Conservation (phyloP, 2,113 vertebrate species). For the Cromileptes altivelis region DNA sequence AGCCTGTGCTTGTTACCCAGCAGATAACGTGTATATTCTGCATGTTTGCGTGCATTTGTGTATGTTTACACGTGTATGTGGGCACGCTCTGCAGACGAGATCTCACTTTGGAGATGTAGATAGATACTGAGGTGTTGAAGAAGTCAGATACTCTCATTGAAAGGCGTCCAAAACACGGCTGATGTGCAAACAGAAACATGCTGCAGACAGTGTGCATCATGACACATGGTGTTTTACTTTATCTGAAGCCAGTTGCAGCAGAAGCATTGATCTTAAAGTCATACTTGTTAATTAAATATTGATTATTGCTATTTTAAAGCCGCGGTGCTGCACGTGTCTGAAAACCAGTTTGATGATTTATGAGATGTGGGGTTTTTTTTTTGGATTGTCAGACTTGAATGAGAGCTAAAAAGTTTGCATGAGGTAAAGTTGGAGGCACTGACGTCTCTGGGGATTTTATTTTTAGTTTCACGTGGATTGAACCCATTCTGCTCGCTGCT, state of each 20-base stretch:
- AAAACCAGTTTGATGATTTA: neutral
- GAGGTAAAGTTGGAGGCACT: neutral
- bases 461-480: conserved; percentile 44
- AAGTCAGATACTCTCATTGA: neutral
- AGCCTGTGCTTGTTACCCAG: neutral
- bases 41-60: neutral
- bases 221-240: neutral
- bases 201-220: neutral
- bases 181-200: conserved; percentile 19
- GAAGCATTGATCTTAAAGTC: conserved; percentile 40
- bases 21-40: neutral
- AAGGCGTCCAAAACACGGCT: neutral
- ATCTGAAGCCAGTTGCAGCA: neutral
- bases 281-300: conserved; percentile 54
- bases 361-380: neutral
- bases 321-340: conserved; percentile 21
- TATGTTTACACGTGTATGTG: neutral
- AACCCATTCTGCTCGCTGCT: conserved; percentile 1
- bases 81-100: neutral
- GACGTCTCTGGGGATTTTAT: conserved; percentile 26
- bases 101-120: neutral
- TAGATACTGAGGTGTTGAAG: neutral
- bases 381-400: neutral
- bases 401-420: conserved; percentile 11
- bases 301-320: conserved; percentile 34